phyloP scores from a whole-genome alignment of 2,797 vertebrate genomes.

The Macropodus opercularis region DNA sequence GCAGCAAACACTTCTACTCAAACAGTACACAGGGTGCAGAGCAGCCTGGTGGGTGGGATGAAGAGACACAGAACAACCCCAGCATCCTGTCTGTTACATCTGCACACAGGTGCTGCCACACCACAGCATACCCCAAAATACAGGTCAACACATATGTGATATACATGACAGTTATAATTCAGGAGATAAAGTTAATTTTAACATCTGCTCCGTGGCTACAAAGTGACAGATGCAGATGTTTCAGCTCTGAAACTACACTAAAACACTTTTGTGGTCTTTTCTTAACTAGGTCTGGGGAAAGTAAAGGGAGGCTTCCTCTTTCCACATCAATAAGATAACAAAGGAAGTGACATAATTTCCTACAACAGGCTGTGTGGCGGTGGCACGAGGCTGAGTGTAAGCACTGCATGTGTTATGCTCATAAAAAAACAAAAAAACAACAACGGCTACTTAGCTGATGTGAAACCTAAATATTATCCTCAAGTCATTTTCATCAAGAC shows the following conservation, averaged over 20 bases:
- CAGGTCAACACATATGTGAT: constrained; percentile 5
- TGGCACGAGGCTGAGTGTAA: constrained; percentile 39
- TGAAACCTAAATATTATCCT: constrained; percentile 13
- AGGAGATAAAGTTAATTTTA: constrained; percentile 17
- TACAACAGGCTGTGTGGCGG: constrained; percentile 40
- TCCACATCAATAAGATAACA: constrained; percentile 69
- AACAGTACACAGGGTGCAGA: constrained; percentile 44
- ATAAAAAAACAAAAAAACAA: constrained; percentile 7
- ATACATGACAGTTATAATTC: constrained; percentile 14
- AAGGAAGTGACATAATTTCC: constrained; percentile 82
- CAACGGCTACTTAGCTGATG: constrained; percentile 8
- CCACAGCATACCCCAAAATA: not conserved
- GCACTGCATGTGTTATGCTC: constrained; percentile 33
- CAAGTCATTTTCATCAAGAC: not conserved
- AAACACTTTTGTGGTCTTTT: constrained; percentile 13
- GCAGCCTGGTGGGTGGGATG: constrained; percentile 49
- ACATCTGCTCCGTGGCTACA: constrained; percentile 14
- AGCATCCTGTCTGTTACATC: constrained; percentile 65
- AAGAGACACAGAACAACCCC: constrained; percentile 52
- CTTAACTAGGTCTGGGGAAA: constrained; percentile 64
- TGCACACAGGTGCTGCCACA: constrained; percentile 45
- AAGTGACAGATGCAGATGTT: constrained; percentile 19
- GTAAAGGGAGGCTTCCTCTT: constrained; percentile 77
- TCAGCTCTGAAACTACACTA: constrained; percentile 22
- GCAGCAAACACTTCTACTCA: constrained; percentile 51